Evolutionary conservation across 92 coral and sea anemone species (phyloP).

Genomic region (Porites divaricata): DNA sequence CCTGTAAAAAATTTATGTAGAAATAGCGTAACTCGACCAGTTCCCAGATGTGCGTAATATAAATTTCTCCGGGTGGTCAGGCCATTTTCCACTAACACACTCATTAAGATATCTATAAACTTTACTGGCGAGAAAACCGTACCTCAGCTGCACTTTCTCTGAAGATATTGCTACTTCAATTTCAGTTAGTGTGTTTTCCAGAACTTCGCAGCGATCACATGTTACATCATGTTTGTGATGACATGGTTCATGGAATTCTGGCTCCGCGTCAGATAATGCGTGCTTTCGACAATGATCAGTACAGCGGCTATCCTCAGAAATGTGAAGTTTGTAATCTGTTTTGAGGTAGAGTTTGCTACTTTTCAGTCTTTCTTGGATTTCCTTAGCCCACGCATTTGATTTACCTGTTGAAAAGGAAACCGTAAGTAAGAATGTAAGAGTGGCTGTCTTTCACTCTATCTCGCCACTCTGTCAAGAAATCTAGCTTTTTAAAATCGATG

Average conservation of each 20-base stretch:
- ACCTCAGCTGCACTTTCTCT: conserved; percentile 19
- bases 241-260: conserved; percentile 21
- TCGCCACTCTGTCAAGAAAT: conserved; percentile 9
- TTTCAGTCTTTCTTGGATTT: conserved; percentile 18
- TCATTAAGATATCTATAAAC: not conserved
- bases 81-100: not conserved
- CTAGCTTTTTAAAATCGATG: no score
- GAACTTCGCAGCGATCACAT: conserved; percentile 43
- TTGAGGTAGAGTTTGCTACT: conserved; percentile 47
- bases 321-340: conserved; percentile 70
- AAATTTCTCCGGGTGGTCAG: not conserved
- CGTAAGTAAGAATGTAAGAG: conserved; percentile 1
- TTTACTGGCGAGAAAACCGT: not conserved
- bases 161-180: conserved; percentile 1
- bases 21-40: no score
- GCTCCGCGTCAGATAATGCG: not conserved
- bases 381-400: conserved; percentile 26
- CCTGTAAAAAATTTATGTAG: no score
- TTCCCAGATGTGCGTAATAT: no score
- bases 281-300: conserved; percentile 36
- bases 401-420: conserved; percentile 30
- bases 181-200: conserved; percentile 11
- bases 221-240: conserved; percentile 20
- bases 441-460: conserved; percentile 6
- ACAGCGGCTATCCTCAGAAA: conserved; percentile 53